These are phyloP conservation scores for Micrastur ruficollis DNA, from an alignment of 2,797 vertebrate species.

Conservation along the genomic window DNA sequence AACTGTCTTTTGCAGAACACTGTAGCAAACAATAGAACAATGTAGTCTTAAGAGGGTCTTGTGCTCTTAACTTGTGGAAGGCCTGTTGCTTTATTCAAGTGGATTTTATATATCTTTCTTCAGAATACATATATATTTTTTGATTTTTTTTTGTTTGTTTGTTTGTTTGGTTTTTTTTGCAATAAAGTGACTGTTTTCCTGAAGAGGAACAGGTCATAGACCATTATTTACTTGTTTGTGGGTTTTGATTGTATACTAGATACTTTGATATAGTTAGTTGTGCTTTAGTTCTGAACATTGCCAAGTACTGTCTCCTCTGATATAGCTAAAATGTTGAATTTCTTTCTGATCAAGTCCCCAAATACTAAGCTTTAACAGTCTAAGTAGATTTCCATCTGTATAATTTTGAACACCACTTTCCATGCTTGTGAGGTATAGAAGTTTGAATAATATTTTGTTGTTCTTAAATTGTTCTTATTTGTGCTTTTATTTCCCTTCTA, in stretches of 20 bases:
- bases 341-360: not conserved
- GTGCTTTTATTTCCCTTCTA: not conserved
- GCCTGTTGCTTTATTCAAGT: not conserved
- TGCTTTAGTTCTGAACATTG: not conserved
- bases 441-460: not conserved
- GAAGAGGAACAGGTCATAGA: not conserved
- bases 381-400: not conserved
- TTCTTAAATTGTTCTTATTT: not conserved
- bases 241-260: not conserved
- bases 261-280: not conserved
- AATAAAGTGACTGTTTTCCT: not conserved
- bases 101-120: not conserved
- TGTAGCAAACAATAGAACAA: not conserved
- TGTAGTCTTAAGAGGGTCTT: not conserved
- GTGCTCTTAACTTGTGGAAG: not conserved
- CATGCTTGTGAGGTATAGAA: not conserved
- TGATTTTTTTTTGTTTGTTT: not conserved
- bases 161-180: not conserved
- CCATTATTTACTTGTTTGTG: not conserved
- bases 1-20: not conserved
- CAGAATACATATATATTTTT: not conserved
- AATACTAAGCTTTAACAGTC: not conserved
- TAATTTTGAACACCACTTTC: not conserved
- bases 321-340: not conserved
- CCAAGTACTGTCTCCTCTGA: not conserved